Conservation (phyloP, 2,888 invertebrate species). For the Onthophagus sagittarius region DNA sequence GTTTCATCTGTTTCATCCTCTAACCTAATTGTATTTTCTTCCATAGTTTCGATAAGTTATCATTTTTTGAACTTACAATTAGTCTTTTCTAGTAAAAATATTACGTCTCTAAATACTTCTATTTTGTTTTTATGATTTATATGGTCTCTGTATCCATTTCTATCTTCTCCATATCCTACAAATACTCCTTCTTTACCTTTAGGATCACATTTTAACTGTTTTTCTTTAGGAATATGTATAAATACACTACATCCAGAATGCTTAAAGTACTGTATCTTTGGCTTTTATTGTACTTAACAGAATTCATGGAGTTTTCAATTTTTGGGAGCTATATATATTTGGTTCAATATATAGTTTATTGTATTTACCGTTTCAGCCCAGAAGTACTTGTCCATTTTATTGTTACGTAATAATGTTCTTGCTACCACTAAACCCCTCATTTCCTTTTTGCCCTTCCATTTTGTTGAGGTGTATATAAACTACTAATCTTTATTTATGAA, state of each 20-base stretch:
- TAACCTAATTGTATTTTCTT: background rate
- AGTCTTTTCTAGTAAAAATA: slow-evolving; percentile 22
- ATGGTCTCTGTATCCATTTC: slow-evolving; percentile 27
- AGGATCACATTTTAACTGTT: slow-evolving; percentile 25
- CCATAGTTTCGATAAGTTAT: background rate
- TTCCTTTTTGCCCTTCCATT: too few relatives aligned
- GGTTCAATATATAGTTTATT: slow-evolving; percentile 27
- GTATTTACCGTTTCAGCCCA: slow-evolving; percentile 40
- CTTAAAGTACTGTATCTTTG: slow-evolving; percentile 19
- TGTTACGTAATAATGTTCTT: slow-evolving; percentile 32
- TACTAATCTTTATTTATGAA: too few relatives aligned
- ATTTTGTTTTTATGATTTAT: slow-evolving; percentile 26
- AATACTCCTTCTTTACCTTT: slow-evolving; percentile 26
- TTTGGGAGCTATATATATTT: too few relatives aligned
- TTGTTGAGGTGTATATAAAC: too few relatives aligned
- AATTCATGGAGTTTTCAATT: too few relatives aligned
- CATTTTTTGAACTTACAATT: background rate
- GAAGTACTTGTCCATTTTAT: slow-evolving; percentile 28
- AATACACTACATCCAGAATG: slow-evolving; percentile 21
- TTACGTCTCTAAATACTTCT: slow-evolving; percentile 26
- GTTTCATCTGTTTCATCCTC: background rate
- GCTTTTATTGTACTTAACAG: too few relatives aligned
- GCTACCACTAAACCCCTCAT: too few relatives aligned
- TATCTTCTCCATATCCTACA: slow-evolving; percentile 27
- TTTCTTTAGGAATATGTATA: slow-evolving; percentile 28